These are phyloP conservation scores for Charanyca ferruginea DNA, from an alignment of 2,888 invertebrate species.

Conservation along the genomic window DNA sequence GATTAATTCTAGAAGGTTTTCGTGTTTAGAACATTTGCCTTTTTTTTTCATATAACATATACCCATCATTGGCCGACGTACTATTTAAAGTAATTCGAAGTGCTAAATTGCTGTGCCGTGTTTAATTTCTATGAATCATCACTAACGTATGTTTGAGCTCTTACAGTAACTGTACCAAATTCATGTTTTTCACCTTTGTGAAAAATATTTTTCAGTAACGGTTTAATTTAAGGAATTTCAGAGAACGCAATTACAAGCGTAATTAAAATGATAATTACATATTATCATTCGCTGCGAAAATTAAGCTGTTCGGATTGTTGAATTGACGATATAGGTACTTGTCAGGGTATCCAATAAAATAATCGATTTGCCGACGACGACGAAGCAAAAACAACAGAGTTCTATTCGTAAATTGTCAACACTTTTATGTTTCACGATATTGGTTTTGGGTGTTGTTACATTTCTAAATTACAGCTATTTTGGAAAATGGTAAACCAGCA, in stretches of 20 bases:
- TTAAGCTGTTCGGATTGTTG: slow-evolving; percentile 4
- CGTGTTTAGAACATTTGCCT: too few species aligned
- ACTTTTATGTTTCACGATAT: slow-evolving; percentile 38
- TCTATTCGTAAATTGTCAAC: slow-evolving; percentile 23
- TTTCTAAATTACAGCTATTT: slow-evolving; percentile 24
- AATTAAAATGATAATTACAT: slow-evolving; percentile 19
- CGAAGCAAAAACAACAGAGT: slow-evolving; percentile 16
- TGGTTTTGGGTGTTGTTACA: slow-evolving; percentile 24
- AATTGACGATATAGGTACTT: slow-evolving; percentile 15
- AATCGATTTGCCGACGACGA: slow-evolving; percentile 22
- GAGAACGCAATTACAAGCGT: slow-evolving; percentile 3
- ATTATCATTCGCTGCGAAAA: slow-evolving; percentile 17
- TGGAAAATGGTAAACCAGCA: slow-evolving; percentile 30
- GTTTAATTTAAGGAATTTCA: slow-evolving; percentile 1
- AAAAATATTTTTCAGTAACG: not conserved
- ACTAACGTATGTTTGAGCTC: too few species aligned
- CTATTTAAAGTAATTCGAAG: too few species aligned
- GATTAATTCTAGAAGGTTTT: too few species aligned
- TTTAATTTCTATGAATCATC: too few species aligned
- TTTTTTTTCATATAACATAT: too few species aligned
- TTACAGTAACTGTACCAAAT: not conserved
- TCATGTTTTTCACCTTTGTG: not conserved
- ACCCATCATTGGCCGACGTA: too few species aligned
- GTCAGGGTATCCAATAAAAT: slow-evolving; percentile 16
- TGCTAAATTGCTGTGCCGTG: too few species aligned